Evolutionary conservation across 1,140 invertebrate species (phyloP), one percentile per base, ranked within the genome.

Genomic region (Eumeta japonica): DNA sequence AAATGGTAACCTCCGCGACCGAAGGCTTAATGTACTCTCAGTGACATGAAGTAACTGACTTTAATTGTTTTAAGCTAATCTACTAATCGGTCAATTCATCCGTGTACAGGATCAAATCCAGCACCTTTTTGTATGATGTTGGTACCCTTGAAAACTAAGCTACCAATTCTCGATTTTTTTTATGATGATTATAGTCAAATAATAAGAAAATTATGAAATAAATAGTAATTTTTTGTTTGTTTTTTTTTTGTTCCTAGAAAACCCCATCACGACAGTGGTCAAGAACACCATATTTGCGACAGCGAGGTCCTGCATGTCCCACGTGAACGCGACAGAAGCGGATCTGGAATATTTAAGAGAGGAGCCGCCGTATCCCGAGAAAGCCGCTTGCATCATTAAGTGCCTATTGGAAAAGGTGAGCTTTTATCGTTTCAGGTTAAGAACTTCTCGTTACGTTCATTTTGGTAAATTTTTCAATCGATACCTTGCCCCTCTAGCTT

Each of bases 321-420:
- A 50, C 3, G 47, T 56, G 0, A 62, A 63, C 15, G 62, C 55
- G 0, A 63, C 61, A 1, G 52, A 62, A 40, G 34, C 46, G 1
- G 68, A 73, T 29, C 28, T 73, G 24, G 57, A 68, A 24, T 40
- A 62, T 9, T 47, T 71, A 3, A 49, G 62, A 0, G 43, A 55
- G 3, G 66, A 71, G 3, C 68, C 68, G 4, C 68, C 68, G 0
- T 73, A 60, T 28, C 66, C 68, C 2, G 61, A 73, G 31, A 73
- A 63, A 16, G 51, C 62, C 11, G 52, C 68, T 10, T 73, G 66
- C 28, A 68, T 73, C 29, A 29, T 73, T 13, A 65, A 56, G 10
- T 73, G 68, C 36, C 45, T 73, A n/a, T 40, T 73, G 10, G 59
- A 73, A 39, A 70, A 66, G 54, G 68, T 68, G 48, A 27, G 10